phyloP scores from a whole-genome alignment of 1,140 invertebrate species.

The Cyrtorhinus lividipennis region DNA sequence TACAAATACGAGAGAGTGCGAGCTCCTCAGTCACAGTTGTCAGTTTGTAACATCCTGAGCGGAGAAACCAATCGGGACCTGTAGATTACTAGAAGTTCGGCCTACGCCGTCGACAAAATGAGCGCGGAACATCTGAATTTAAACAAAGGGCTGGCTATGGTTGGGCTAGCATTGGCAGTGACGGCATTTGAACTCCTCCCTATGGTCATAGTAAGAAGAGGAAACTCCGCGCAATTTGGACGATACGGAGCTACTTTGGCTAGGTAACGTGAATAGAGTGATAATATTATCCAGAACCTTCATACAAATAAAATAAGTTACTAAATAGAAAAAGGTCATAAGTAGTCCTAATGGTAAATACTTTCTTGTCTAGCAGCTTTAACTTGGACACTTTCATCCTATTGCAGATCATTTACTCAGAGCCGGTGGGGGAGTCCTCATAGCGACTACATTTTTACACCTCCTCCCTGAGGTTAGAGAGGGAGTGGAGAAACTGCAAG shows the following conservation, averaged over 20 bases:
- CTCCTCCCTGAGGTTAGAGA: slow-evolving; percentile 75
- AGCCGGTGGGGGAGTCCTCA: slow-evolving; percentile 79
- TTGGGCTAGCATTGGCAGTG: neutral
- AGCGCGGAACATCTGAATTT: no score
- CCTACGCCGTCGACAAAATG: no score
- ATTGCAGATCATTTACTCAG: slow-evolving; percentile 12
- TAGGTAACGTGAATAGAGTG: neutral
- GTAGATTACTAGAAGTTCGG: no score
- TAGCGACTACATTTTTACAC: slow-evolving; percentile 81
- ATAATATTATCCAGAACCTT: no score
- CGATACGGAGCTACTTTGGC: neutral
- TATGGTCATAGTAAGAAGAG: neutral
- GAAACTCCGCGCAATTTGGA: neutral
- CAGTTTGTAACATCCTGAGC: no score
- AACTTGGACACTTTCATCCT: no score
- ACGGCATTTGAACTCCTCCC: neutral
- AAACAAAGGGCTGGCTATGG: neutral
- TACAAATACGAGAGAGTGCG: no score
- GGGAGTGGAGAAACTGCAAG: slow-evolving; percentile 19
- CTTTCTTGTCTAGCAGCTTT: neutral
- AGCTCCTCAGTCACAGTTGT: no score
- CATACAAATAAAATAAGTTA: no score
- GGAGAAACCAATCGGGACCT: no score
- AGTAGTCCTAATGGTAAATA: no score
- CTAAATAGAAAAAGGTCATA: no score